phyloP scores from a whole-genome alignment of 92 coral and sea anemone species.

The Muricea muricata region DNA sequence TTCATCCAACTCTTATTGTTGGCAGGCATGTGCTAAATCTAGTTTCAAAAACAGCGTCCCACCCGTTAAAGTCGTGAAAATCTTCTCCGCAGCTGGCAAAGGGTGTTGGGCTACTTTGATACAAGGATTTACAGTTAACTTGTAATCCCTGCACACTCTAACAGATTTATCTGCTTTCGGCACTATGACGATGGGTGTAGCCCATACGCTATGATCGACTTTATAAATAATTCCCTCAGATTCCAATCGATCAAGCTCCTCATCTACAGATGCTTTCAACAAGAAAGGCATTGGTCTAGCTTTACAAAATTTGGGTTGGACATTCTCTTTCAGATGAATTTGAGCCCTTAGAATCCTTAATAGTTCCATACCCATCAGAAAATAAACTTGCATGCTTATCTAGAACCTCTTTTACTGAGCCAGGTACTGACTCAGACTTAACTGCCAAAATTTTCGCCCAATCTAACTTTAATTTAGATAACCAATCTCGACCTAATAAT shows the following conservation, averaged over 20 bases:
- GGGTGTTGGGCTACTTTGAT: conserved; percentile 56
- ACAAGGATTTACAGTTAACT: conserved; percentile 44
- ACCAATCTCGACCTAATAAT: conserved; percentile 58
- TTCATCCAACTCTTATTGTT: conserved; percentile 56
- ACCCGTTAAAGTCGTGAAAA: conserved; percentile 61
- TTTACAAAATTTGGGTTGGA: conserved; percentile 58
- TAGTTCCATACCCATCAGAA: conserved; percentile 53
- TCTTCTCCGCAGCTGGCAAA: conserved; percentile 61
- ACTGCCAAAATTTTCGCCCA: conserved; percentile 32
- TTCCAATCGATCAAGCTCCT: conserved; percentile 53
- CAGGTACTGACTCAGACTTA: not conserved
- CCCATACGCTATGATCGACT: conserved; percentile 61
- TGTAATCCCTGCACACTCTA: conserved; percentile 62
- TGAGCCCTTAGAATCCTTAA: conserved; percentile 52
- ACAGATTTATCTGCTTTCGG: conserved; percentile 63
- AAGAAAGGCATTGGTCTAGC: conserved; percentile 55
- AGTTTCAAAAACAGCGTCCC: conserved; percentile 60
- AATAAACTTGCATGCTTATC: conserved; percentile 44
- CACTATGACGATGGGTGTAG: conserved; percentile 68
- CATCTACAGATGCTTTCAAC: conserved; percentile 44
- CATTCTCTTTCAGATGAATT: conserved; percentile 46
- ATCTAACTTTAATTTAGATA: conserved; percentile 30
- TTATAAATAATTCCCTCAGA: conserved; percentile 58
- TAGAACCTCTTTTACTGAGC: conserved; percentile 40
- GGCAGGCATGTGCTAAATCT: conserved; percentile 65